phyloP scores from a whole-genome alignment of 1,140 invertebrate species.

The Drosophila repletoides region DNA sequence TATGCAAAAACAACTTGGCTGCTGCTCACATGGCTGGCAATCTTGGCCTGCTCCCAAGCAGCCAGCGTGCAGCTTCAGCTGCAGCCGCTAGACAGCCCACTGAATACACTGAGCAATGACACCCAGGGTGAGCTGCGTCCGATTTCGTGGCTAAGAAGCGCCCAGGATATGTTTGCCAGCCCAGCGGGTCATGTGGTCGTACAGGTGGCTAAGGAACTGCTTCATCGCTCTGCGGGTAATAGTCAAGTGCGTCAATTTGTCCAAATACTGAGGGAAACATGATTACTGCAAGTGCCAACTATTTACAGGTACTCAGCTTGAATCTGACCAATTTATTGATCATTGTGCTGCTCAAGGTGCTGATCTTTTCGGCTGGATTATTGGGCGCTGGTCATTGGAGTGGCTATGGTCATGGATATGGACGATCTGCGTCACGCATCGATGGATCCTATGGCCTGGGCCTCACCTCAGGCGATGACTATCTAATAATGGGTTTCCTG shows the following conservation, averaged over 20 bases:
- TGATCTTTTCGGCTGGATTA: constrained; percentile 90
- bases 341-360: constrained; percentile 90
- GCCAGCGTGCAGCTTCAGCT: constrained; percentile 42
- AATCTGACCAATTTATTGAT: constrained; percentile 92
- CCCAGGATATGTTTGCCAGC: constrained; percentile 83
- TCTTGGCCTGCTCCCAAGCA: constrained; percentile 11
- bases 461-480: constrained; percentile 86
- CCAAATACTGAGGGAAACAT: neutral
- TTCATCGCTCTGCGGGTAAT: constrained; percentile 86
- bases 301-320: constrained; percentile 86
- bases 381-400: constrained; percentile 87
- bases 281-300: constrained; percentile 74
- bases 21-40: neutral
- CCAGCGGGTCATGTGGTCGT: constrained; percentile 85
- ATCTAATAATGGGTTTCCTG: constrained; percentile 87
- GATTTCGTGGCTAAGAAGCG: constrained; percentile 83
- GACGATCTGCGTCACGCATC: constrained; percentile 75
- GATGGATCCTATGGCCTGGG: constrained; percentile 81
- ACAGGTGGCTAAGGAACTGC: constrained; percentile 86
- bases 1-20: constrained; percentile 21
- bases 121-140: constrained; percentile 36
- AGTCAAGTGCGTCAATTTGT: constrained; percentile 84
- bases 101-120: neutral
- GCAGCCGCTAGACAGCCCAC: neutral
- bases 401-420: constrained; percentile 83